Evolutionary conservation across 2,113 vertebrate genomes (phyloP), one percentile per base, ranked within the genome.

Genomic region (Emberiza fucata): DNA sequence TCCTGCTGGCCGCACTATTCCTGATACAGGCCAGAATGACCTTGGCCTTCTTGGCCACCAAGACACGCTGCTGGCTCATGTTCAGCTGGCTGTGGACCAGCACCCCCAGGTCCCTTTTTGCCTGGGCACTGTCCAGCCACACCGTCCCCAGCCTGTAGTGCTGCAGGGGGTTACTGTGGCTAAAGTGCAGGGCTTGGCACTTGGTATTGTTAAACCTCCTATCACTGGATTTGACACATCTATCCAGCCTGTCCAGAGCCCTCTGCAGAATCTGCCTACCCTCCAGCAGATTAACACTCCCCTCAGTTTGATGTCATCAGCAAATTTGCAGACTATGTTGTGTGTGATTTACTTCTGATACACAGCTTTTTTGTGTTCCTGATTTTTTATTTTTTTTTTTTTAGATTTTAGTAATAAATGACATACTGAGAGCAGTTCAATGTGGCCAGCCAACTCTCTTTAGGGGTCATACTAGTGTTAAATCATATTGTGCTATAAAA

Each of bases 101-200:
- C 0, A 7, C 2, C 13, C 13, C 13, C 44, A 33, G 31, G 44
- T 51, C 21, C 17, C 17, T 76, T 51, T 50, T 21, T 9, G 4
- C 35, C 70, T 37, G 31, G 8, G 13, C 21, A 27, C 53, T 37
- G 44, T 18, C 17, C 71, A 59, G 31, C 10, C 31, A 66, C 31
- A 8, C 8, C 0, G 0, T 2, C 5, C 21, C 44, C 51, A 59
- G 29, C 6, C 53, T 33, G 0, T 2, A 51, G 0, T 0, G 0
- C 1, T 60, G 27, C 14, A 51, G 18, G 11, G 23, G 7, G 7
- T 59, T 44, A 8, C 6, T 51, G 53, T 14, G 25, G 21, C 14
- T 33, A 33, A 59, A 77, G 2, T 51, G 2, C 17, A 44, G 17
- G 14, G 1, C 18, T 2, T 1, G 1, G 18, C 9, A 37, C 18